Evolutionary conservation across 2,797 vertebrate species (phyloP).

Genomic region (Siniperca obscura): DNA sequence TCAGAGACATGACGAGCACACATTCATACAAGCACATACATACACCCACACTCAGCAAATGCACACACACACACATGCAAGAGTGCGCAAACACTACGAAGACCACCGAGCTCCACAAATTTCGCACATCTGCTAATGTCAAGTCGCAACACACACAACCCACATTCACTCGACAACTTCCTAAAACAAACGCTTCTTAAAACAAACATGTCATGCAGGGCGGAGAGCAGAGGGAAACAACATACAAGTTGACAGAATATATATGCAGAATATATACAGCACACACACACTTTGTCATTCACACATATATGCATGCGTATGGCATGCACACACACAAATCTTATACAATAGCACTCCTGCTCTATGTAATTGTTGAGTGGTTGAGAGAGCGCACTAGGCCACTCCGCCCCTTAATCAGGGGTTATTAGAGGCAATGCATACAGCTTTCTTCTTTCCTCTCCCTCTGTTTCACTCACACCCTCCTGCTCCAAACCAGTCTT

Average conservation of each 20-base stretch:
- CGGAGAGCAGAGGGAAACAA: slow-evolving; percentile 39
- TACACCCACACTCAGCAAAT: slow-evolving; percentile 32
- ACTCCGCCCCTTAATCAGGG: slow-evolving; percentile 84
- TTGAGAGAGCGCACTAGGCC: slow-evolving; percentile 73
- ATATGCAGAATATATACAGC: slow-evolving; percentile 32
- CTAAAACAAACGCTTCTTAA: slow-evolving; percentile 16
- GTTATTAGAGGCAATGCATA: slow-evolving; percentile 80
- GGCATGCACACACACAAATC: slow-evolving; percentile 54
- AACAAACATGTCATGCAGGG: slow-evolving; percentile 68
- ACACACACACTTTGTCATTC: slow-evolving; percentile 29
- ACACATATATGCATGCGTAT: slow-evolving; percentile 26
- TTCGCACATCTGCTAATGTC: slow-evolving; percentile 48
- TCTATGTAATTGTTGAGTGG: slow-evolving; percentile 81
- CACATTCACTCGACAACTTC: slow-evolving; percentile 56
- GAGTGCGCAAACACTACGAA: background rate
- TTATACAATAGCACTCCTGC: slow-evolving; percentile 71
- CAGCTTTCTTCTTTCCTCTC: slow-evolving; percentile 67
- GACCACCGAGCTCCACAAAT: slow-evolving; percentile 17
- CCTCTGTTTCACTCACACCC: slow-evolving; percentile 52
- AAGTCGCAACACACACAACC: slow-evolving; percentile 43
- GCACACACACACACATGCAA: background rate
- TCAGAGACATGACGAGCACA: slow-evolving; percentile 83
- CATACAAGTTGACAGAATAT: slow-evolving; percentile 34
- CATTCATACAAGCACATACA: slow-evolving; percentile 64
- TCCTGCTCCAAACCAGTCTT: slow-evolving; percentile 39